Evolutionary conservation across 2,113 vertebrate genomes (phyloP).

Genomic region (Etheostoma cragini): DNA sequence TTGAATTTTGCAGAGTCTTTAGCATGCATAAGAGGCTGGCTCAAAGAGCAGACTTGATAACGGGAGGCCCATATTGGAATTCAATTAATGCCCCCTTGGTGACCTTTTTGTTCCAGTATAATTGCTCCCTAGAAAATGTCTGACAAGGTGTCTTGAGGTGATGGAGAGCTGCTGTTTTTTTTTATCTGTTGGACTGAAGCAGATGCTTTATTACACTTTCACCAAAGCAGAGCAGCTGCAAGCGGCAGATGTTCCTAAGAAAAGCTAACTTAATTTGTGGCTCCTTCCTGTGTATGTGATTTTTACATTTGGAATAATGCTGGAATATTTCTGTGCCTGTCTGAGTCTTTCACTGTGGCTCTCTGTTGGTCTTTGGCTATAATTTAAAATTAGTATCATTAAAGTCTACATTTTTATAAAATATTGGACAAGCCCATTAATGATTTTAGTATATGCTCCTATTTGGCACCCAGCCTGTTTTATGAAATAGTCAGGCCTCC

Average conservation of each 20-base stretch:
- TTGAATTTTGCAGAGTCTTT: conserved; percentile 66
- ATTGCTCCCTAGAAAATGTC: conserved; percentile 86
- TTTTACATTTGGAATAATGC: conserved; percentile 27
- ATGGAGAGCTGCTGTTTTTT: conserved; percentile 51
- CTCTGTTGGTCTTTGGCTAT: background rate
- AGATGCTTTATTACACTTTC: conserved; percentile 49
- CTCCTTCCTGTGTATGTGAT: conserved; percentile 7
- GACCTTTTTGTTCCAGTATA: conserved; percentile 87
- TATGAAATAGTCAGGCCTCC: conserved; percentile 30
- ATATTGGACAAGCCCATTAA: background rate
- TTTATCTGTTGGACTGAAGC: conserved; percentile 30
- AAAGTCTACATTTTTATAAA: conserved; percentile 18
- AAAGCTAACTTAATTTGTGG: conserved; percentile 42
- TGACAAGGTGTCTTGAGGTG: conserved; percentile 64
- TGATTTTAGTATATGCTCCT: conserved; percentile 20
- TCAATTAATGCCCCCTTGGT: conserved; percentile 87
- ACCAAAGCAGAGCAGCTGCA: conserved; percentile 33
- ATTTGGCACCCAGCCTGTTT: conserved; percentile 33
- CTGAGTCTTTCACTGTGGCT: conserved; percentile 1
- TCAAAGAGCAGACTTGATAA: conserved; percentile 78
- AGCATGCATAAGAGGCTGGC: conserved; percentile 66
- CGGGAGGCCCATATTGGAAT: conserved; percentile 87
- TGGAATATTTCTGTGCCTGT: conserved; percentile 8
- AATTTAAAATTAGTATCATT: conserved; percentile 18
- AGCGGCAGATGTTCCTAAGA: conserved; percentile 31